Conservation (phyloP, 2,113 vertebrate genomes). For the Myiagra hebetior region DNA sequence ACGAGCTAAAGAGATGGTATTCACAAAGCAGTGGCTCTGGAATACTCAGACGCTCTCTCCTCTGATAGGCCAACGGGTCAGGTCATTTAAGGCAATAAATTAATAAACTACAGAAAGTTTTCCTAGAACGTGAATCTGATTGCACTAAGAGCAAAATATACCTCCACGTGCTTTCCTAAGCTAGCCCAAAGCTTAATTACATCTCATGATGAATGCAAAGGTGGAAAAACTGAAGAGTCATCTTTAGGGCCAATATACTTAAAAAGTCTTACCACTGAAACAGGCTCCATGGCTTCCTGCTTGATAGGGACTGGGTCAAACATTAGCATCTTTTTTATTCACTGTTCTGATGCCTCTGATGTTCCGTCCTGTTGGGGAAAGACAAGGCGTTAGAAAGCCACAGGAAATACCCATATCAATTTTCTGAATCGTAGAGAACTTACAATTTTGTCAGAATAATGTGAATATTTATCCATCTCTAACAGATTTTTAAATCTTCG, state of each 20-base stretch:
- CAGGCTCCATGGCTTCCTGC: slow-evolving; percentile 88
- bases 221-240: neutral
- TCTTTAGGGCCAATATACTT: neutral
- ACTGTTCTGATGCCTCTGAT: slow-evolving; percentile 38
- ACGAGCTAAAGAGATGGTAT: neutral
- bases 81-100: neutral
- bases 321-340: slow-evolving; percentile 89
- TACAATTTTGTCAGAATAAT: neutral
- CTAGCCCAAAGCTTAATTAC: neutral
- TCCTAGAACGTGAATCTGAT: neutral
- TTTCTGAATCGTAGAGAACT: neutral
- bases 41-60: neutral
- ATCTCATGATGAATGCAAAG: neutral
- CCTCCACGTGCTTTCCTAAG: neutral
- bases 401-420: neutral
- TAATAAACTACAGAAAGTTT: neutral
- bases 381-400: neutral
- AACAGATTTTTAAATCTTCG: neutral
- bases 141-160: neutral
- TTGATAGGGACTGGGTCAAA: slow-evolving; percentile 93
- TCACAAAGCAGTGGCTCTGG: neutral
- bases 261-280: slow-evolving; percentile 80
- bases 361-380: slow-evolving; percentile 21
- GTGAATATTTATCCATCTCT: neutral
- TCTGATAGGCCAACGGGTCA: neutral